Conservation (phyloP, 2,113 vertebrate genomes). For the Prietella phreatophila region DNA sequence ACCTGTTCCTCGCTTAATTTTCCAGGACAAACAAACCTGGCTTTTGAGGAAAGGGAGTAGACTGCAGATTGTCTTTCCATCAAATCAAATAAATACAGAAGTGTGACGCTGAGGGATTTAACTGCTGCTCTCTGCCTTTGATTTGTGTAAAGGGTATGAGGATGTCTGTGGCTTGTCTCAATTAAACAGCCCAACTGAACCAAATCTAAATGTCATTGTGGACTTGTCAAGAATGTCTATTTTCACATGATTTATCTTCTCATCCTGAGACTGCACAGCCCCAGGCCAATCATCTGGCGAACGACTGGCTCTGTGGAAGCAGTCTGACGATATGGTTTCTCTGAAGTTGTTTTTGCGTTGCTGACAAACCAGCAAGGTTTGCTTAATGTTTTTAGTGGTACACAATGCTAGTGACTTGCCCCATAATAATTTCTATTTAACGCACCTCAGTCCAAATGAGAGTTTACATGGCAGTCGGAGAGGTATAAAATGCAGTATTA, state of each 20-base stretch:
- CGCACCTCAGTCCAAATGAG: background rate
- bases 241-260: background rate
- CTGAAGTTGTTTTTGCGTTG: background rate
- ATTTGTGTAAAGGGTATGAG: background rate
- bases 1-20: background rate
- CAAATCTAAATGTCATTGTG: background rate
- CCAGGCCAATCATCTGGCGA: background rate
- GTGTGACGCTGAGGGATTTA: background rate
- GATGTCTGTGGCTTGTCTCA: background rate
- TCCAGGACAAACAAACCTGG: background rate
- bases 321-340: background rate
- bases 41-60: background rate
- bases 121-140: background rate
- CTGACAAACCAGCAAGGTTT: background rate
- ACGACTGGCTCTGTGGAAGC: background rate
- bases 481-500: background rate
- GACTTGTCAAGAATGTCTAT: background rate
- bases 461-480: background rate
- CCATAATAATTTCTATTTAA: background rate
- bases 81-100: conserved; percentile 6
- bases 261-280: background rate
- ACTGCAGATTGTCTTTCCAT: background rate
- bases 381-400: background rate
- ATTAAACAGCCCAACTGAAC: background rate
- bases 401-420: background rate